Base-by-base conservation (phyloP, 2,113 vertebrate genomes). In the Spheniscus mendiculus region DNA sequence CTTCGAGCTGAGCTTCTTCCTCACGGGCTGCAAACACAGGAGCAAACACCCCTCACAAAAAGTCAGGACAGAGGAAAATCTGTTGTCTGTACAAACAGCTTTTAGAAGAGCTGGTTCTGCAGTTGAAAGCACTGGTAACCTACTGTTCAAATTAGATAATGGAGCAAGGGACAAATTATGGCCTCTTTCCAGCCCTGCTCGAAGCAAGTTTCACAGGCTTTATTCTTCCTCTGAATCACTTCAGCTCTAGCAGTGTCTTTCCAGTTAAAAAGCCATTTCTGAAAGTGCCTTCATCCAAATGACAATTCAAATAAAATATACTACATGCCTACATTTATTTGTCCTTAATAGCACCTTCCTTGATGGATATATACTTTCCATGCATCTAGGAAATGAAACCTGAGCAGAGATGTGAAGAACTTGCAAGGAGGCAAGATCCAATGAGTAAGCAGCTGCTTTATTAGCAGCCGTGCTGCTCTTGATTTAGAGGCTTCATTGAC, bases 401-500 rank as follows among this genome's bases (percentile, higher is more conserved):
- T 47, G 66, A 88, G 25, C 73, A 89, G 59, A 87, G 47, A 53
- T 4, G 70, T n/a, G 71, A 93, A 92, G 62, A 84, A 88, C 62
- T 77, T 34, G 25, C 0, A 0, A 77, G 42, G 12, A 90, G 22
- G 58, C 2, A 4, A 66, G 84, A 83, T 70, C 20, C 1, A 3
- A 77, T 66, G 93, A 96, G 70, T 47, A 94, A 91, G 87, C 91
- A 87, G 70, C 58, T 87, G 45, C 50, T 93, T 83, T 89, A 85
- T 59, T 73, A 96, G 89, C 81, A 74, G 79, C 45, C 7, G 3
- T 36, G 77, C 18, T 59, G 52, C 44, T 89, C 84, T 73, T 73
- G 89, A 94, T 95, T 95, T 88, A 97, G 70, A 94, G 70, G 44
- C 72, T 91, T 87, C 95, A 47, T 85, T 96, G 78, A 83, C 70